Evolutionary conservation across 1,140 invertebrate species (phyloP).

Genomic region (Drosophila sulfurigaster): DNA sequence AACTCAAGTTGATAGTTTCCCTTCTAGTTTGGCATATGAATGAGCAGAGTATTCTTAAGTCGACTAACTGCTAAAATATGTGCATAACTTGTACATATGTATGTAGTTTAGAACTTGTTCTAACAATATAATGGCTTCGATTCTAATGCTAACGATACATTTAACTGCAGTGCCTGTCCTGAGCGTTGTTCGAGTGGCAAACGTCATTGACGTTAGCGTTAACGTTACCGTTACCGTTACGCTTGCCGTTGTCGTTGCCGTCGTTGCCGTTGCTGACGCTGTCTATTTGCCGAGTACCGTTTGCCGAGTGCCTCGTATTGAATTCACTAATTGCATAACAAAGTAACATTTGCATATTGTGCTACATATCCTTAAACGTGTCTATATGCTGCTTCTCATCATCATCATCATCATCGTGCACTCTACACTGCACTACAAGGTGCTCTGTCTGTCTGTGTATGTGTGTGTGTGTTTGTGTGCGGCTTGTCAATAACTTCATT

Average conservation of each 20-base stretch:
- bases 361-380: conserved; percentile 72
- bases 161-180: conserved; percentile 65
- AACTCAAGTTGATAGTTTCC: neutral
- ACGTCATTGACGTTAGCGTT: conserved; percentile 45
- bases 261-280: conserved; percentile 47
- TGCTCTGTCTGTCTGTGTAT: conserved; percentile 4
- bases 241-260: conserved; percentile 37
- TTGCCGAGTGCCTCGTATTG: conserved; percentile 69
- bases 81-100: neutral
- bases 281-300: conserved; percentile 61
- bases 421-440: conserved; percentile 21
- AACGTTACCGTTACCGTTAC: conserved; percentile 43
- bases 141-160: conserved; percentile 67
- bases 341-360: conserved; percentile 84
- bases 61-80: conserved; percentile 2
- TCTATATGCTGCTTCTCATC: conserved; percentile 24
- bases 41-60: conserved; percentile 3
- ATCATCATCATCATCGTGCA: conserved; percentile 9
- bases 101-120: conserved; percentile 41
- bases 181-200: conserved; percentile 50
- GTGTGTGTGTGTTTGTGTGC: conserved; percentile 9
- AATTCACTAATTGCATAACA: conserved; percentile 85
- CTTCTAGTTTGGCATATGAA: neutral
- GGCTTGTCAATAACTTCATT: conserved; percentile 76
- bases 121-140: conserved; percentile 52